Evolutionary conservation across 2,797 vertebrate genomes (phyloP), one percentile per base, ranked within the genome.

Genomic region (Argya squamiceps): DNA sequence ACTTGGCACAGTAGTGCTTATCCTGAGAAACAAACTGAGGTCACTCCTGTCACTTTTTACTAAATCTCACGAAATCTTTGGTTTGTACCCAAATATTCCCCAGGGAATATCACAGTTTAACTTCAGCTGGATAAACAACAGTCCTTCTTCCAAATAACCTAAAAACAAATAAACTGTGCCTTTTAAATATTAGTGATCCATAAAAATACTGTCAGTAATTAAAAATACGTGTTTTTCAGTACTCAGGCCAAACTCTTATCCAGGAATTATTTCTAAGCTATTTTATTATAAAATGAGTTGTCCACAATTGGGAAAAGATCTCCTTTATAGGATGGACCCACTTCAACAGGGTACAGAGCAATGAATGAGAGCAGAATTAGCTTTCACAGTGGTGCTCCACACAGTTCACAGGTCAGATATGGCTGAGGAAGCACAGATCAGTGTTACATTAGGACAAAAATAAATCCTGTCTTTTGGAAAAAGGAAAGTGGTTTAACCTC

Each of bases 71-170:
- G 2, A 92, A 79, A 85, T 59, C 70, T 88, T 91, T 91, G 41
- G 49, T 83, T 92, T 75, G n/a, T 71, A 85, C 43, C n/a, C 43
- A 62, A 71, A 83, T 73, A 68, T 36, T 92, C 80, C 22, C 37
- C 39, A 81, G 43, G n/a, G 15, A 50, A 71, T 39, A 91, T 65
- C 58, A 68, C 3, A 83, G 49, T 60, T 86, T 73, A 89, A 83
- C 43, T 94, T 91, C 73, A 92, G 69, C 65, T 94, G 47, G 15
- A 55, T 37, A 94, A 92, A 78, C 78, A 94, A 16, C 14, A 83
- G 64, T 68, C 39, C 6, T 71, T 80, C 59, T 83, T 78, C 62
- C 59, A 65, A 47, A 62, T n/a, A 86, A 88, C 9, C 26, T n/a
- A 80, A 78, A 87, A 79, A 1, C 47, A 89, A 93, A 80, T 29